Conservation (phyloP, 2,888 invertebrate genomes). For the Acleris laterana region DNA sequence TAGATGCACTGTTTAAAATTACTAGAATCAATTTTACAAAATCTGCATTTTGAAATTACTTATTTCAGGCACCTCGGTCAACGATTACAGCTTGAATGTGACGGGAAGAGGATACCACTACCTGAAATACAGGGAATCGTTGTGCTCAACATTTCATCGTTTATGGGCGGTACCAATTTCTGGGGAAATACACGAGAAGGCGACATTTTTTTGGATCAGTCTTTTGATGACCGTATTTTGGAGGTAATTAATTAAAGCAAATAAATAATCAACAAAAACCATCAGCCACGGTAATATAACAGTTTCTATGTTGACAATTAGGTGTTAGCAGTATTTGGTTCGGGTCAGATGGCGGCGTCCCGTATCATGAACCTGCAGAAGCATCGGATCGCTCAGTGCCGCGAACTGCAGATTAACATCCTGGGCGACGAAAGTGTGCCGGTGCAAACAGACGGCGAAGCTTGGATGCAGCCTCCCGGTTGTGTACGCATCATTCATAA, state of each 20-base stretch:
- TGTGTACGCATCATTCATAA: slow-evolving; percentile 98
- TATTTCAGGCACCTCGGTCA: slow-evolving; percentile 92
- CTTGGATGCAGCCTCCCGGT: slow-evolving; percentile 98
- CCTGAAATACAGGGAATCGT: slow-evolving; percentile 98
- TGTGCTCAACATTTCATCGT: slow-evolving; percentile 96
- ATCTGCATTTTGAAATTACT: too few species aligned
- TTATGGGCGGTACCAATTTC: slow-evolving; percentile 99
- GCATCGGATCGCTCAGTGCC: slow-evolving; percentile 98
- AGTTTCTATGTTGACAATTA: slow-evolving; percentile 40
- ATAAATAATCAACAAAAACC: too few species aligned
- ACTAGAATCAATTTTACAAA: too few species aligned
- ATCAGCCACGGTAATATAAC: too few species aligned
- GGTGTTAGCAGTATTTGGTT: slow-evolving; percentile 97
- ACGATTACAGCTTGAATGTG: slow-evolving; percentile 97
- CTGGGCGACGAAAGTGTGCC: slow-evolving; percentile 96
- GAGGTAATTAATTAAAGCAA: slow-evolving; percentile 86
- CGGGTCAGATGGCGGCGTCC: slow-evolving; percentile 98
- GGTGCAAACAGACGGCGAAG: slow-evolving; percentile 98
- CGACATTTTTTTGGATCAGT: slow-evolving; percentile 95
- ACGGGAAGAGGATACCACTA: slow-evolving; percentile 96
- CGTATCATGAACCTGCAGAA: slow-evolving; percentile 97
- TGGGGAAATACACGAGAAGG: slow-evolving; percentile 98
- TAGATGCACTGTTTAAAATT: too few species aligned
- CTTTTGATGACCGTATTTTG: slow-evolving; percentile 97
- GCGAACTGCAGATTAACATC: slow-evolving; percentile 97